phyloP scores from a whole-genome alignment of 2,113 vertebrate genomes.

The Coptodon rendalli region DNA sequence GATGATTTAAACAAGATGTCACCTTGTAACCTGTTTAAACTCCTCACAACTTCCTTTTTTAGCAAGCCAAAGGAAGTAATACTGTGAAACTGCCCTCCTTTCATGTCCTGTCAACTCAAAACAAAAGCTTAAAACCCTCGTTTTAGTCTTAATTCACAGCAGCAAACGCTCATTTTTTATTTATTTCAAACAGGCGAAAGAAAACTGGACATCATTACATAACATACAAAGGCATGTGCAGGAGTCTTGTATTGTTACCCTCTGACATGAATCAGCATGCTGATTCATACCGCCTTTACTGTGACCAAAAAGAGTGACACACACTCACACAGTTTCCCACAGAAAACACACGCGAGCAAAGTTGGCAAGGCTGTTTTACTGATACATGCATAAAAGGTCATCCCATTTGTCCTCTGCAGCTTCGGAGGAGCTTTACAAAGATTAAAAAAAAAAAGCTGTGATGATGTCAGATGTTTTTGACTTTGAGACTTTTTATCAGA shows the following conservation, averaged over 20 bases:
- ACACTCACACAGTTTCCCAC: background rate
- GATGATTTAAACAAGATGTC: background rate
- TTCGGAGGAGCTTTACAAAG: background rate
- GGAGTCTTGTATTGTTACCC: slow-evolving; percentile 11
- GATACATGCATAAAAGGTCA: background rate
- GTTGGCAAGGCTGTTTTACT: background rate
- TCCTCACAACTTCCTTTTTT: background rate
- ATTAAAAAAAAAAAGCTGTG: background rate
- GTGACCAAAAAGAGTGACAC: background rate
- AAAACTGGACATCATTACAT: slow-evolving; percentile 7
- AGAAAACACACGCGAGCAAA: background rate
- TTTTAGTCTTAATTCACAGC: background rate
- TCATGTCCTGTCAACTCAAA: background rate
- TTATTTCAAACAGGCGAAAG: background rate
- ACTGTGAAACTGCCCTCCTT: background rate
- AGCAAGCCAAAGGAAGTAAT: background rate
- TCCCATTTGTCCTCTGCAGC: background rate
- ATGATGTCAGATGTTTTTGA: background rate
- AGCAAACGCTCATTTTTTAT: background rate
- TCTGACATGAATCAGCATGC: slow-evolving; percentile 8
- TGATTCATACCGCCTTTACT: background rate
- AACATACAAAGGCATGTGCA: slow-evolving; percentile 7
- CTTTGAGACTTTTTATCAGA: background rate
- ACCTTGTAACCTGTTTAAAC: background rate
- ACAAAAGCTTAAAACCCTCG: background rate